These are phyloP conservation scores for Tipula confusa DNA, from an alignment of 2,888 invertebrate species.

Conservation along the genomic window DNA sequence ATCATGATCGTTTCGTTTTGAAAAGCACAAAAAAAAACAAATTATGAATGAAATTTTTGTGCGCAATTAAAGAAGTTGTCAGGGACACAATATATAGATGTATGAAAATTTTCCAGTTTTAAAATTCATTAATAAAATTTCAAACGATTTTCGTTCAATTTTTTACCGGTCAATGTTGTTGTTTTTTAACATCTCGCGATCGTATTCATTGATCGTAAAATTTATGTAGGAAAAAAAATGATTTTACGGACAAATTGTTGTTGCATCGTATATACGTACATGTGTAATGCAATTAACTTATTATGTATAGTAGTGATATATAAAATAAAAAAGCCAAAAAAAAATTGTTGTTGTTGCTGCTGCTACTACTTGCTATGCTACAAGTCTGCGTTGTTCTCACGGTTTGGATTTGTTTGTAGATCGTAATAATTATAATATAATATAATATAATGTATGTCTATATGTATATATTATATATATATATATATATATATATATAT, in stretches of 20 bases:
- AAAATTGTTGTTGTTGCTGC: background rate
- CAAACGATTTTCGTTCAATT: too few relatives aligned
- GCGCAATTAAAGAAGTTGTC: background rate
- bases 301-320: background rate
- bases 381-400: background rate
- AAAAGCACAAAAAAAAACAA: background rate
- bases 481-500: background rate
- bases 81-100: background rate
- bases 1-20: background rate
- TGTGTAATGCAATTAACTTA: constrained; percentile 3
- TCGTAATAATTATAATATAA: background rate
- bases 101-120: background rate
- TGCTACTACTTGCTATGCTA: background rate
- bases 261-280: background rate
- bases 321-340: background rate
- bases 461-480: background rate
- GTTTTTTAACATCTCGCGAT: background rate
- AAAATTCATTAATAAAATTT: background rate
- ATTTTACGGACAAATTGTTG: background rate
- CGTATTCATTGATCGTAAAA: background rate
- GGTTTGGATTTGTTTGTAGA: background rate
- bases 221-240: background rate
- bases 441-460: too few relatives aligned
- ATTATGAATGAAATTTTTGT: background rate
- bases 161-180: background rate